phyloP scores from a whole-genome alignment of 2,888 invertebrate species.

The Hirtodrosophila trivittata region DNA sequence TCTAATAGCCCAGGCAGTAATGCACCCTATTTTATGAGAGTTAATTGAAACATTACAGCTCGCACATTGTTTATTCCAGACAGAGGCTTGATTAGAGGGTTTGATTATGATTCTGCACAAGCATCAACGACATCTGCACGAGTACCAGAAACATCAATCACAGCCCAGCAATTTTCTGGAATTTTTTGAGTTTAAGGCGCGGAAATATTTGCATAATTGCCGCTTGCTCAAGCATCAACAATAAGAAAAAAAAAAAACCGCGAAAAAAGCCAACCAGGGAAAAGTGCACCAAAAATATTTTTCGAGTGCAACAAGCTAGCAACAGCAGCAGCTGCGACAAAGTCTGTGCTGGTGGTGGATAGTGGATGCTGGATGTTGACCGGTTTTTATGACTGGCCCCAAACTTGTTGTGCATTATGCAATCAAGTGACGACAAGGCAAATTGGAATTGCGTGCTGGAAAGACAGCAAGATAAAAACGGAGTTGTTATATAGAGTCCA shows the following conservation, averaged over 20 bases:
- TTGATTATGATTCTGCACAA: not conserved
- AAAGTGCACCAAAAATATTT: constrained; percentile 63
- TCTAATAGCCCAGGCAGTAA: constrained; percentile 10
- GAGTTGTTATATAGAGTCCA: constrained; percentile 12
- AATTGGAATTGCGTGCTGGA: constrained; percentile 75
- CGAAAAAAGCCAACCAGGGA: constrained; percentile 41
- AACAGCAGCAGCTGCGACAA: constrained; percentile 48
- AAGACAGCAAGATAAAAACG: constrained; percentile 49
- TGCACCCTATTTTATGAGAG: constrained; percentile 4
- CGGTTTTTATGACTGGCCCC: constrained; percentile 55
- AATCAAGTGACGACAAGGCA: constrained; percentile 76
- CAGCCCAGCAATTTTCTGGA: constrained; percentile 62
- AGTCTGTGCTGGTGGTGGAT: constrained; percentile 16
- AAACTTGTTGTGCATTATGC: constrained; percentile 67
- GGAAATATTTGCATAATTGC: constrained; percentile 77
- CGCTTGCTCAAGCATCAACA: constrained; percentile 59
- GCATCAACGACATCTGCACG: constrained; percentile 3
- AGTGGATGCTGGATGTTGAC: constrained; percentile 18
- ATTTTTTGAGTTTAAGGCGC: constrained; percentile 67
- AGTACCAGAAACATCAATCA: constrained; percentile 60
- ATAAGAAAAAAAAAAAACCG: constrained; percentile 22
- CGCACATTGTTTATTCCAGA: too few species aligned
- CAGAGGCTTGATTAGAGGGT: too few species aligned
- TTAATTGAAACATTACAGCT: constrained; percentile 1
- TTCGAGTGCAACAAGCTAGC: constrained; percentile 35